Conservation (phyloP, 2,888 invertebrate genomes). For the Himalopsyche anomala region DNA sequence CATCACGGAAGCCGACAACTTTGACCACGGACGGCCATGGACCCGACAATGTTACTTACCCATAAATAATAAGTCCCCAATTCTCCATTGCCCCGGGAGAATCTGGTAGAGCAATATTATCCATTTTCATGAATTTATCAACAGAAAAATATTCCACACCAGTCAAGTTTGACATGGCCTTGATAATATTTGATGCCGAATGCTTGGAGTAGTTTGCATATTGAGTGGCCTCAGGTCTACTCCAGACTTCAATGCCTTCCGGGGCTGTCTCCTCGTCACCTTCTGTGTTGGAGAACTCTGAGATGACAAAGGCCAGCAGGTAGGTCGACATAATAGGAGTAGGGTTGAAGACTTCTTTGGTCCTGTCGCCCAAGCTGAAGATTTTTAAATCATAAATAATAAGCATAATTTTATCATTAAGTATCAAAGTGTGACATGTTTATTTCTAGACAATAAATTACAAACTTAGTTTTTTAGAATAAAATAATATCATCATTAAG, state of each 20-base stretch:
- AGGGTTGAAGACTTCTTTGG: conserved; percentile 73
- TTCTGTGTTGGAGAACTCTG: conserved; percentile 72
- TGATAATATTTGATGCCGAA: conserved; percentile 72
- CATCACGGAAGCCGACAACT: no score
- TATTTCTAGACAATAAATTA: no score
- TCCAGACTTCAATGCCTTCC: conserved; percentile 69
- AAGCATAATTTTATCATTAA: no score
- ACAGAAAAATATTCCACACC: conserved; percentile 74
- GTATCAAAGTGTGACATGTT: no score
- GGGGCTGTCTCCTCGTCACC: conserved; percentile 62
- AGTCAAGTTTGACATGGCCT: conserved; percentile 78
- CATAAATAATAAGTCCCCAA: conserved; percentile 88
- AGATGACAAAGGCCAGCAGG: conserved; percentile 87
- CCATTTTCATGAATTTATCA: conserved; percentile 75
- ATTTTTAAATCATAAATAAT: no score
- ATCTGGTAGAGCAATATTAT: conserved; percentile 87
- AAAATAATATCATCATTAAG: no score
- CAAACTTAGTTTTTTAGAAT: no score
- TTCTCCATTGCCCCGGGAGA: conserved; percentile 91
- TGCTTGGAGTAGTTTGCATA: conserved; percentile 73
- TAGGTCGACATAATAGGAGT: conserved; percentile 86
- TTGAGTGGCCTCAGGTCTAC: conserved; percentile 72
- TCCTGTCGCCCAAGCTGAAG: no score
- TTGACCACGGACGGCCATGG: no score
- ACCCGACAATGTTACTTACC: conserved; percentile 69